Evolutionary conservation across 1,140 invertebrate genomes (phyloP), one percentile per base, ranked within the genome.

Genomic region (Magallana angulata): DNA sequence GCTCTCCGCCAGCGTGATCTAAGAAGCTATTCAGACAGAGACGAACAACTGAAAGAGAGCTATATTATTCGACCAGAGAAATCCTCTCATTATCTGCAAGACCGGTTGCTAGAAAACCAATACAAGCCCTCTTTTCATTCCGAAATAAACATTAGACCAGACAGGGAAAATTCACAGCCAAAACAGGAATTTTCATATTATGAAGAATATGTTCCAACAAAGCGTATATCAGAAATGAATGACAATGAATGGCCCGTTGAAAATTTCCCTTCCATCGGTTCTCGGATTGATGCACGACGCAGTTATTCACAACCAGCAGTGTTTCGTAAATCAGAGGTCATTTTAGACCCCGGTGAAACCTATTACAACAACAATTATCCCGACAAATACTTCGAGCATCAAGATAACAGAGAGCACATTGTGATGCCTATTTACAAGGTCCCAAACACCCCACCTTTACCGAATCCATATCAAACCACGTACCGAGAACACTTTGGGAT

Each of bases 291-390:
- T 12, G 68, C 68, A 76, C 24, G 68, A 30, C 18, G 68, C 8
- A 76, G 68, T 76, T 76, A 76, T 76, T 76, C 68, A 24, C 68
- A 76, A 30, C 68, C 68, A 76, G 68, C 18, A 76, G 68, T 76
- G 12, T 76, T 11, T 76, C 14, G 36, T 30, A 76, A 76, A 76
- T 4, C 68, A 11, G 36, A 36, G 7, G 68, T 36, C 36, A 24
- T 76, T 76, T 76, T 30, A 36, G 24, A 76, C 36, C 68, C 3
- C 11, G 36, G 36, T 8, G 68, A 76, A 30, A 76, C 36, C 14
- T 76, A 76, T 30, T 76, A 76, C 24, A 30, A 76, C 24, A 3
- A 76, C 24, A 12, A 76, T 11, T 76, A 36, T 30, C 7, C 24
- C 11, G 24, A 18, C 24, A 30, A 76, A 76, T 76, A 76, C 36